Base-by-base conservation (phyloP, 2,113 vertebrate species). In the Clarias magur region DNA sequence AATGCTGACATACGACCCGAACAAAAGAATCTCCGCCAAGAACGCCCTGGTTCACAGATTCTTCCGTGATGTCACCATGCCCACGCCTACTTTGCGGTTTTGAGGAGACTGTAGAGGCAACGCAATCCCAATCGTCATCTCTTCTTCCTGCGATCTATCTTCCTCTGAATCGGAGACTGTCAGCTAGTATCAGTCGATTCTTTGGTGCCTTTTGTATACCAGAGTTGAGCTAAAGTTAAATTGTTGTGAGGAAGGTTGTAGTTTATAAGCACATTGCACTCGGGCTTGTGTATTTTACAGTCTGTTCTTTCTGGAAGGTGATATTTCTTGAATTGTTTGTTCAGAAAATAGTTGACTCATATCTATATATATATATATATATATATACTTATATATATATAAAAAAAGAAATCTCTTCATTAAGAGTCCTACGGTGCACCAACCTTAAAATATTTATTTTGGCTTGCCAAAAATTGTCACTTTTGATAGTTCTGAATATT, bases 1-100 rank as follows among this genome's bases (percentile, higher is more conserved):
- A 96, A 98, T 99, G 97, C 93, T 99, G 86, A 96, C 95, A 85
- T 99, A 98, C 1, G 97, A 99, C 92, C 97, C 97, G 91, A 97
- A 97, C 95, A 98, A 97, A 93, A 95, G 97, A 88, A 94, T 98
- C 92, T 99, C 97, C 0, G 97, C 97, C 82, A 99, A 99, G 93
- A 96, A 96, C 7, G 97, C 97, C 17, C 95, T 98, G 21, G 93
- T 95, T 15, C 97, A 99, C 89, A 94, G 96, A 53, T 98, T 98
- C 94, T 99, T 99, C 94, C 96, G 95, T 13, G 97, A 98, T 23
- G 97, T 99, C 90, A 97, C 96, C 92, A 96, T 96, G 92, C 96
- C 97, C 0, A 81, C 95, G 75, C 97, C 97, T 80, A 96, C 97
- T n/a, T 95, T 99, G 85, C 96, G 97, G 90, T 94, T 97, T 76